Evolutionary conservation across 2,888 invertebrate genomes (phyloP), one percentile per base, ranked within the genome.

Genomic region (Shargacucullia verbasci): DNA sequence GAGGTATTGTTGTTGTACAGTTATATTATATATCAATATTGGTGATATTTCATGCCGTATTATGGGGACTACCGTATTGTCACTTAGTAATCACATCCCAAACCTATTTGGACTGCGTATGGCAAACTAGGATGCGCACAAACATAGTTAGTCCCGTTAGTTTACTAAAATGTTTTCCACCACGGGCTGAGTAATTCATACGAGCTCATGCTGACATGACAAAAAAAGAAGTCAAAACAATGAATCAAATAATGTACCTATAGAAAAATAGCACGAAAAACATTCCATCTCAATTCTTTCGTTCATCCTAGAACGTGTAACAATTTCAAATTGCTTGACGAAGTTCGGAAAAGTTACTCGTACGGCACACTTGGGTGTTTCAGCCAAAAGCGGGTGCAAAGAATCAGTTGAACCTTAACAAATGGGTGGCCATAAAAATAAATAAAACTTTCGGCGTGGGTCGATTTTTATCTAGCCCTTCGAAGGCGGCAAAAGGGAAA

Each of bases 351-450:
- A 62, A 13, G 29, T 56, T 35, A 12, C 33, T 45, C 13, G 27
- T n/a, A 33, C 8, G 11, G 15, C 14, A 37, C 33, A 44, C 44
- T 29, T 29, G 37, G 47, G 29, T 29, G 27, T 58, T 54, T 39
- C 44, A 48, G 67, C 67, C 59, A 72, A 73, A 74, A 70, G 67
- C 71, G 62, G 20, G 75, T 70, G 54, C 68, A 57, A 78, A 72
- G 72, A 85, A 83, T 84, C 83, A 83, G 83, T 84, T 80, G 80
- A 75, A 80, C 83, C 76, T 77, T 83, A 85, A 87, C 83, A 85
- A 87, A 88, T 86, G 84, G 82, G 56, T 9, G 79, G 79, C 79
- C 76, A 84, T 88, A 86, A 87, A 85, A 88, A 88, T 87, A 88
- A 87, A 87, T 85, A 86, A 88, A 88, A 86, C 83, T 86, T 80